These are phyloP conservation scores for Vanessa tameamea DNA, from an alignment of 1,140 invertebrate genomes.

Conservation along the genomic window DNA sequence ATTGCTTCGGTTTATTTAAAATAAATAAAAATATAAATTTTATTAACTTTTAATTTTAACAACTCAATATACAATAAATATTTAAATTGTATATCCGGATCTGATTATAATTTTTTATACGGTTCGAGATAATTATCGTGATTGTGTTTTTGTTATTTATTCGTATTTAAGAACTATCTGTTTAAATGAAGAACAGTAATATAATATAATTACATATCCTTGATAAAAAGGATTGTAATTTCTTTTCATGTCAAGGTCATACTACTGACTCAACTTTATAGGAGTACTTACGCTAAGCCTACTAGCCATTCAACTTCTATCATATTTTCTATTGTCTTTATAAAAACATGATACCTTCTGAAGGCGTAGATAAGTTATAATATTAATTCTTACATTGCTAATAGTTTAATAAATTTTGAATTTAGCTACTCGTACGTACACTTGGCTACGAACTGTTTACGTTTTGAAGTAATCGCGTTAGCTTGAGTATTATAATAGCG, in stretches of 20 bases:
- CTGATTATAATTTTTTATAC: too few species aligned
- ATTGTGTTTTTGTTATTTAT: too few species aligned
- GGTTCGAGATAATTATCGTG: too few species aligned
- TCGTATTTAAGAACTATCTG: too few species aligned
- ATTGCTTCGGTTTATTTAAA: too few species aligned
- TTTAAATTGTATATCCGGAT: too few species aligned
- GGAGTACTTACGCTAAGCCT: neutral
- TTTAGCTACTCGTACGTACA: neutral
- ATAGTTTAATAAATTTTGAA: neutral
- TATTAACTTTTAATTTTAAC: too few species aligned
- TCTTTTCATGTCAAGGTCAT: constrained; percentile 8
- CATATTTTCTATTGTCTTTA: neutral
- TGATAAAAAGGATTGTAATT: constrained; percentile 13
- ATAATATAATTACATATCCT: neutral
- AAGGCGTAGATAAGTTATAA: neutral
- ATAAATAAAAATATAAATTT: too few species aligned
- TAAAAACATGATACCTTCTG: too few species aligned
- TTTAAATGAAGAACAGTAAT: neutral
- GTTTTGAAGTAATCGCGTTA: neutral
- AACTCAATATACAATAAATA: too few species aligned
- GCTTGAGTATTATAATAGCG: constrained; percentile 6
- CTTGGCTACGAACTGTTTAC: neutral
- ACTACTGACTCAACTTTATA: neutral
- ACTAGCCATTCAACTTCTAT: neutral
- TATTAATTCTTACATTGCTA: neutral